Evolutionary conservation across 2,113 vertebrate species (phyloP), one percentile per base, ranked within the genome.

Genomic region (Neotoma lepida): DNA sequence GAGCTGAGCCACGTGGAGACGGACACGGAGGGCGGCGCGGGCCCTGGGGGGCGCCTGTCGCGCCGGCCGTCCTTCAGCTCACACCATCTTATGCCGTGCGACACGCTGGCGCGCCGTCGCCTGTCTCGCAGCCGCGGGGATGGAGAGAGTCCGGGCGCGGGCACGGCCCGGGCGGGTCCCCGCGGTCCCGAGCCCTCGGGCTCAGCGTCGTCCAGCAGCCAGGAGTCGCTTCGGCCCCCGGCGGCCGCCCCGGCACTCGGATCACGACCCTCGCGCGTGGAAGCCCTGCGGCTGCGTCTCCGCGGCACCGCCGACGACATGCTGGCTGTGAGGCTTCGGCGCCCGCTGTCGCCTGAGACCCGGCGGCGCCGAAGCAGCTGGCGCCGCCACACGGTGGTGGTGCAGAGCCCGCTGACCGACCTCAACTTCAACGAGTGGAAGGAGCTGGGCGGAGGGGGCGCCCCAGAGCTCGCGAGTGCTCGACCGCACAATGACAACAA

Each of bases 331-430:
- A 98, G 98, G 8, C 97, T 99, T 95, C 98, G 99, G 20, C 98
- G 99, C 41, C 99, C 99, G 0, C 98, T 98, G 89, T 99, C 99
- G 0, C 99, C 99, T 0, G 99, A 99, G 96, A 99, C 99, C 0
- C 98, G 99, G 15, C 98, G 99, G 92, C 99, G 98, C 98, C 99
- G 99, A 71, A 99, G 99, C 89, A 99, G 98, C 64, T 99, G 99
- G 99, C 98, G 99, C 28, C 98, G 99, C 20, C 99, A 99, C 98
- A 99, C 99, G 0, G 99, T 99, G 49, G 99, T 99, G 97, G 99
- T 99, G 46, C 98, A 98, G 33, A 98, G 98, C 0, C 97, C 98
- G 33, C 97, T 98, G 82, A 98, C 98, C 88, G 98, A 99, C 96
- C 98, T 98, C 97, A 98, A 98, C 94, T 98, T 98, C 96, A 98